Conservation (phyloP, 2,888 invertebrate species). For the Oegoconia quadripuncta region DNA sequence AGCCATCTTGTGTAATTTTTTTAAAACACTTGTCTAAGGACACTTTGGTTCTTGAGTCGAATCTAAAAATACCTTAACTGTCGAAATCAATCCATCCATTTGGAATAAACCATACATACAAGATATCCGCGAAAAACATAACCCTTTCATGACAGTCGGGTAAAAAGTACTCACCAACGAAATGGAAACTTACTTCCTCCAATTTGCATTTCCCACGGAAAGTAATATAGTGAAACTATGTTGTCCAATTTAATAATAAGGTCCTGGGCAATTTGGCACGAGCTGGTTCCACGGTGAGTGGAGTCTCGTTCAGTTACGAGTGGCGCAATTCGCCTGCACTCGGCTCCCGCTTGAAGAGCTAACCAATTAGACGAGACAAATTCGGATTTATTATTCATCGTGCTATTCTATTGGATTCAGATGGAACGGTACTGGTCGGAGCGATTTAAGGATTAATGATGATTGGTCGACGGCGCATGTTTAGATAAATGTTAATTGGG, state of each 20-base stretch:
- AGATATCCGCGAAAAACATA: not conserved
- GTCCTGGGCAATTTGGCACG: conserved; percentile 57
- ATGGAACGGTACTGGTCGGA: not conserved
- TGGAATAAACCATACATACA: no score
- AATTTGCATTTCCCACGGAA: conserved; percentile 18
- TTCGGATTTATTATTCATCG: conserved; percentile 61
- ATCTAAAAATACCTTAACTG: no score
- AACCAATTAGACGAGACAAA: conserved; percentile 68
- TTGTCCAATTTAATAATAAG: conserved; percentile 59
- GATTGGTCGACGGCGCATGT: not conserved
- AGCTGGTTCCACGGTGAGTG: conserved; percentile 29
- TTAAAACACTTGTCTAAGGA: no score
- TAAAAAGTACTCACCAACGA: conserved; percentile 15
- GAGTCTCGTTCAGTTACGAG: conserved; percentile 51
- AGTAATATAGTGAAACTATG: conserved; percentile 32
- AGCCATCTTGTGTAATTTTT: no score
- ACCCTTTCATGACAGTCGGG: conserved; percentile 1
- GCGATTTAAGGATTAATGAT: not conserved
- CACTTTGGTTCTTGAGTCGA: no score
- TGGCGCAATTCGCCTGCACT: conserved; percentile 62
- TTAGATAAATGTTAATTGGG: conserved; percentile 1
- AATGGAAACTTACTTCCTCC: conserved; percentile 22
- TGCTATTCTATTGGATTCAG: conserved; percentile 39
- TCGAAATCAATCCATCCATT: no score
- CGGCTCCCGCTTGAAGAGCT: conserved; percentile 48